Evolutionary conservation across 1,140 invertebrate genomes (phyloP), one percentile per base, ranked within the genome.

Genomic region (Cotesia vestalis): DNA sequence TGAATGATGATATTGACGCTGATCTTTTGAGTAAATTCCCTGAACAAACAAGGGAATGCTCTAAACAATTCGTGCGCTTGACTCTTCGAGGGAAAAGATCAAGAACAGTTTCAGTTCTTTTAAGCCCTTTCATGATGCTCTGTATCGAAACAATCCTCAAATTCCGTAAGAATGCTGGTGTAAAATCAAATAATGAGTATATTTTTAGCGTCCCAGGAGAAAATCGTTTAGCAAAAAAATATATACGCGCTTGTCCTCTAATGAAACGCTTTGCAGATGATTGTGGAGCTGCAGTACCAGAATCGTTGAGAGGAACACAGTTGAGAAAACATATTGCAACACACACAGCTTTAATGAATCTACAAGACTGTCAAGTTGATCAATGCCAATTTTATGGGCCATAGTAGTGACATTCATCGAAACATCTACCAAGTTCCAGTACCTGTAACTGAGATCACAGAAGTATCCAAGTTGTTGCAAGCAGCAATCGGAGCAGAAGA

Each of bases 381-480:
- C 35, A 52, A 46, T 35, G 75, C 75, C 0, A 71, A 74, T 20
- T 76, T 67, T 36, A 74, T 76, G 72, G 75, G 75, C 11, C 75
- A 76, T 27, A 17, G 38, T 20, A 59, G 64, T 27, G 53, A 69
- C 20, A 55, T 74, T 9, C 75, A 76, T 51, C 51, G 55, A 67
- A 52, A 66, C 20, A 66, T 64, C 34, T 76, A 76, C 38, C 67
- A 72, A 34, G 11, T 53, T n/a, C 3, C 52, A 4, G 52, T 53
- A 4, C 52, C 52, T 4, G 52, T 53, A 5, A 12, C 52, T 4
- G 52, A 53, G 12, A 53, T 53, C 11, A 53, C 52, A 4, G 52
- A 53, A 12, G 52, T 53, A n/a, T 53, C 52, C 5, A 12, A 14
- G 4, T 4, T 53, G 6, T 14, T 53, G 4, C 4, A 11, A n/a